phyloP scores from a whole-genome alignment of 2,888 invertebrate species.

The Drosophila kanekoi region DNA sequence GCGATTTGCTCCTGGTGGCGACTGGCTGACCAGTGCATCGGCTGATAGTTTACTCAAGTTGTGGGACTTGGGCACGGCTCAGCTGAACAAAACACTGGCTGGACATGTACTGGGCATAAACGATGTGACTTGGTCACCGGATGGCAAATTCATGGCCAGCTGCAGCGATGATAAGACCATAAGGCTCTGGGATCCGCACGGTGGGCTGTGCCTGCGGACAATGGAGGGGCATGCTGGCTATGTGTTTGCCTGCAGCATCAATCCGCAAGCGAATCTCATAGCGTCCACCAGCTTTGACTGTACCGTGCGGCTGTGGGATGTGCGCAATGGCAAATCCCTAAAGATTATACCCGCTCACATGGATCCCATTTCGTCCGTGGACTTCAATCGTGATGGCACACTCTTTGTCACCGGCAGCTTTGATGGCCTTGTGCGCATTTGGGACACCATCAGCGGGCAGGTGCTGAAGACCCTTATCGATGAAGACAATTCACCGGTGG shows the following conservation, averaged over 20 bases:
- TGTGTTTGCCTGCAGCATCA: conserved; percentile 99
- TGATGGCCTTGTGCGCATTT: conserved; percentile 99
- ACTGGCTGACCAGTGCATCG: conserved; percentile 98
- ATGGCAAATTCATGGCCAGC: conserved; percentile 94
- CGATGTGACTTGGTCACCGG: conserved; percentile 99
- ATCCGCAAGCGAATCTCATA: conserved; percentile 99
- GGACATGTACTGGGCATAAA: conserved; percentile 99
- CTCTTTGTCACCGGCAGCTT: conserved; percentile 99
- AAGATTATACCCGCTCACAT: conserved; percentile 99
- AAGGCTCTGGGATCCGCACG: conserved; percentile 96
- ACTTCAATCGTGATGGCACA: conserved; percentile 99
- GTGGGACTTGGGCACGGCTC: conserved; percentile 99
- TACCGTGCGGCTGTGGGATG: conserved; percentile 99
- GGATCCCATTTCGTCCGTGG: conserved; percentile 99
- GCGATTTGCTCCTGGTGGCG: conserved; percentile 99
- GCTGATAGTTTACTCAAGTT: conserved; percentile 98
- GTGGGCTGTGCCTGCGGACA: conserved; percentile 97
- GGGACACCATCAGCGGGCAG: conserved; percentile 99
- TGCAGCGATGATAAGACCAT: conserved; percentile 97
- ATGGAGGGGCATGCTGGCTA: conserved; percentile 99
- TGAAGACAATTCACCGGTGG: conserved; percentile 99
- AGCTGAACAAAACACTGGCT: conserved; percentile 97
- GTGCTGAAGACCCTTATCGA: conserved; percentile 99
- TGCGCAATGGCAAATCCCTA: conserved; percentile 97
- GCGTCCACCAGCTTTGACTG: conserved; percentile 99